phyloP scores from a whole-genome alignment of 2,113 vertebrate species.

The Megaleporinus macrocephalus region DNA sequence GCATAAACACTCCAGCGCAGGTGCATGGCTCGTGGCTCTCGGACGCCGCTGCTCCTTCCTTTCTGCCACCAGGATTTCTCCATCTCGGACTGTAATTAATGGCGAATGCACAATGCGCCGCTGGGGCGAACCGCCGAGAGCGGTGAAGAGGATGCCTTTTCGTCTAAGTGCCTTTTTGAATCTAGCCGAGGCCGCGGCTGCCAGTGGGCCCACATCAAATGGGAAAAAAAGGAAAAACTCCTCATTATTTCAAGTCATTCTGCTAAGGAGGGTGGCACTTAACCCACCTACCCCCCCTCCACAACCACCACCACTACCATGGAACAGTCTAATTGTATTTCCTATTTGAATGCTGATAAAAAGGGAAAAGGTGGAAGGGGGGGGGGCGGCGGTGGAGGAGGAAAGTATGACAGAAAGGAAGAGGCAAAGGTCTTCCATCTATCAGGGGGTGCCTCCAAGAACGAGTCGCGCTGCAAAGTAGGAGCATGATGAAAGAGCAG shows the following conservation, averaged over 20 bases:
- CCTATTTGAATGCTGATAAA: conserved; percentile 76
- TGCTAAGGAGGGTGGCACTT: conserved; percentile 63
- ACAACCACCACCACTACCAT: conserved; percentile 29
- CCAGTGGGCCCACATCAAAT: conserved; percentile 51
- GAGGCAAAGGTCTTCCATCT: conserved; percentile 79
- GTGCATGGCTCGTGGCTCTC: conserved; percentile 47
- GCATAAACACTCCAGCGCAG: conserved; percentile 60
- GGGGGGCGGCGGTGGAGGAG: conserved; percentile 51
- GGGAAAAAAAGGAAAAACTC: conserved; percentile 51
- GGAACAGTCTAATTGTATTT: conserved; percentile 75
- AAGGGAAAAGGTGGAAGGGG: conserved; percentile 55
- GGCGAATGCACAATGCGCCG: conserved; percentile 49
- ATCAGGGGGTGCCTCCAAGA: conserved; percentile 72
- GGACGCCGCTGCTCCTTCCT: conserved; percentile 31
- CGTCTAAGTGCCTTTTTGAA: conserved; percentile 58
- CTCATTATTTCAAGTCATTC: conserved; percentile 59
- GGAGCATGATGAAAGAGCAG: conserved; percentile 76
- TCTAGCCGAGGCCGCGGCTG: conserved; percentile 32
- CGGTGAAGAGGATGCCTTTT: conserved; percentile 53
- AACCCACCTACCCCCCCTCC: conserved; percentile 42
- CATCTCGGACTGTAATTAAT: conserved; percentile 55
- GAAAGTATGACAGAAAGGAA: conserved; percentile 72
- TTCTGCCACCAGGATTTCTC: conserved; percentile 37
- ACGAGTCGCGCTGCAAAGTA: conserved; percentile 75
- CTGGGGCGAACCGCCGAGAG: conserved; percentile 32